Evolutionary conservation across 1,140 invertebrate genomes (phyloP), one percentile per base, ranked within the genome.

Genomic region (Aphaenogaster ashmeadi): DNA sequence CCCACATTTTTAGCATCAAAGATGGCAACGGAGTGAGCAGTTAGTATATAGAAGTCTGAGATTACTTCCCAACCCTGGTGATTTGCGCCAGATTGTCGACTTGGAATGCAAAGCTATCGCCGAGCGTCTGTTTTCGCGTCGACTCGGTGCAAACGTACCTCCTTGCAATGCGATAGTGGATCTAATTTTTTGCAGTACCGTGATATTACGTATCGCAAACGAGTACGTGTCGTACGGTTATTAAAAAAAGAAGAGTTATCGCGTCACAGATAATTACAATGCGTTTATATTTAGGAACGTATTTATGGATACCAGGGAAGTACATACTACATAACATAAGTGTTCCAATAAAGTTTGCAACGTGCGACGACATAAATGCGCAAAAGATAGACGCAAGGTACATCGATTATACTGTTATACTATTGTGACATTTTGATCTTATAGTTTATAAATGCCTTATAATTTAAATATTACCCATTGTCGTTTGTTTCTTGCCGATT

Each of bases 261-360:
- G 36, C 36, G 62, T 80, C 60, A 80, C 47, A 7, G 47, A 69
- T 72, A 83, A 72, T 60, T 81, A 71, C 66, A 69, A 79, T 64
- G 47, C 21, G 27, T 18, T 36, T 72, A 47, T 72, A 47, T 58
- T 58, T 83, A 83, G 41, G 27, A 47, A 47, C 11, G 38, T 72
- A 83, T 83, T 83, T 83, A 58, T 72, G 41, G 27, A 72, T 15
- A 47, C 9, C 0, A 21, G 18, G 18, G 41, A 58, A 72, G 27
- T 27, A 27, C 27, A 27, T 27, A 27, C 27, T 27, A 27, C 27
- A 27, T 27, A 27, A 27, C 27, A 15, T 72, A 72, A 33, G 38
- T 36, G 38, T 44, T 58, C 21, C 52, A 58, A 60, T 83, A 81
- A 81, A 18, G 36, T 41, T 21, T 44, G 11, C n/a, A 64, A 62